phyloP scores from a whole-genome alignment of 2,113 vertebrate species.

The Salvelinus alpinus region DNA sequence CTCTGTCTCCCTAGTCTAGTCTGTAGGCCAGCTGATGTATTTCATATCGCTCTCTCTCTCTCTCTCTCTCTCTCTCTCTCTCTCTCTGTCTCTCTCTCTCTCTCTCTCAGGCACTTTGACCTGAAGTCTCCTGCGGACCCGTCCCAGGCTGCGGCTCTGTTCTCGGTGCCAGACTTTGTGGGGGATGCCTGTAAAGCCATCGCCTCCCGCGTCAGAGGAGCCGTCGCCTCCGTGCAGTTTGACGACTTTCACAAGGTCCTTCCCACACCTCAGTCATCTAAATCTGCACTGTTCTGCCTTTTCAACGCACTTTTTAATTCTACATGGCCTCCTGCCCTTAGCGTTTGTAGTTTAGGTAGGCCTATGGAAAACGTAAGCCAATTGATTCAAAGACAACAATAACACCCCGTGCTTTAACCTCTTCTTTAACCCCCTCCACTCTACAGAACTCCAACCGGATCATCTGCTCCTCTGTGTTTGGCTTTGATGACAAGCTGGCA shows the following conservation, averaged over 20 bases:
- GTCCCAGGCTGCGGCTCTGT: slow-evolving; percentile 66
- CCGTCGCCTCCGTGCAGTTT: slow-evolving; percentile 87
- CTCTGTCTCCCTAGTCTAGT: no score
- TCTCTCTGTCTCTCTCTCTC: not conserved
- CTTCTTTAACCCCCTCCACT: not conserved
- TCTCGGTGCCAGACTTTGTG: slow-evolving; percentile 85
- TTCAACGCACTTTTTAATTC: no score
- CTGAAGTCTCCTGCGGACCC: slow-evolving; percentile 49
- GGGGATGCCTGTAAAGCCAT: slow-evolving; percentile 88
- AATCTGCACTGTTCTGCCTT: no score
- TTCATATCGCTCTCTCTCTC: not conserved
- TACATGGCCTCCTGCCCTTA: no score
- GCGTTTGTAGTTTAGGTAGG: no score
- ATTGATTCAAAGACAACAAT: no score
- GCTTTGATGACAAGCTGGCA: slow-evolving; percentile 78
- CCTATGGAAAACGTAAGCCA: no score
- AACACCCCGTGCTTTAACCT: no score
- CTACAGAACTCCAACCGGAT: slow-evolving; percentile 85
- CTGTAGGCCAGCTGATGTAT: not conserved
- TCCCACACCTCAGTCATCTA: not conserved
- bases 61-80: not conserved
- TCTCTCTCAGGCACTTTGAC: slow-evolving; percentile 82
- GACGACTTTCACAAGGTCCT: slow-evolving; percentile 90
- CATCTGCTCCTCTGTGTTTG: slow-evolving; percentile 87
- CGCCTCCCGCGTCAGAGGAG: slow-evolving; percentile 84